These are phyloP conservation scores for Podarcis muralis DNA, from an alignment of 2,113 vertebrate species.

Conservation along the genomic window DNA sequence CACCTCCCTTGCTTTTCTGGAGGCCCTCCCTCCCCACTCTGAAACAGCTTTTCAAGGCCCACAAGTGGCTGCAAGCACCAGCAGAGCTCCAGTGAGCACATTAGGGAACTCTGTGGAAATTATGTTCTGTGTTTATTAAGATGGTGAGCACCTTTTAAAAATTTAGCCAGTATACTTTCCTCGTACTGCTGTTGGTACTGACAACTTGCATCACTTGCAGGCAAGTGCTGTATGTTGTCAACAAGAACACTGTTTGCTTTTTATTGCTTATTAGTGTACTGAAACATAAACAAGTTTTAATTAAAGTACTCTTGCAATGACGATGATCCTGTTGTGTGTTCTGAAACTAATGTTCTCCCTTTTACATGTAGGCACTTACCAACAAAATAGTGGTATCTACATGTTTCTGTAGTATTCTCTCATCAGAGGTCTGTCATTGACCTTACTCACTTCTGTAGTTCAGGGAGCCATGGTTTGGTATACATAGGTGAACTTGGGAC, in stretches of 20 bases:
- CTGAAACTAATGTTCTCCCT: background rate
- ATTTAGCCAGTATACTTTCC: background rate
- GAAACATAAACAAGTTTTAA: background rate
- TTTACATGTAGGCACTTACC: conserved; percentile 34
- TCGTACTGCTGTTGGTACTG: background rate
- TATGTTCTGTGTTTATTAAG: too few relatives aligned
- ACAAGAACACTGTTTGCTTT: background rate
- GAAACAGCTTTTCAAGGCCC: too few relatives aligned
- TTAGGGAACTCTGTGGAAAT: too few relatives aligned
- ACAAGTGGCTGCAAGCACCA: too few relatives aligned
- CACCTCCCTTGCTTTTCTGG: too few relatives aligned
- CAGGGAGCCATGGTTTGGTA: background rate
- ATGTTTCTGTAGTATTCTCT: conserved; percentile 32
- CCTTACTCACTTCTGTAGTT: background rate
- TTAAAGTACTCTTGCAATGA: background rate
- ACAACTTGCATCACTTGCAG: background rate
- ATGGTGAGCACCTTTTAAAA: too few relatives aligned
- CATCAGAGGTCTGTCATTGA: conserved; percentile 20
- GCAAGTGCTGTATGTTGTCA: background rate
- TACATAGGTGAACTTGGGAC: background rate
- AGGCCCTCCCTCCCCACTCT: too few relatives aligned
- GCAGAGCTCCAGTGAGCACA: too few relatives aligned
- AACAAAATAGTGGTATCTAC: conserved; percentile 58
- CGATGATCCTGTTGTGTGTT: background rate
- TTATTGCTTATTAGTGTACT: background rate